Evolutionary conservation across 1,140 invertebrate species (phyloP), one percentile per base, ranked within the genome.

Genomic region (Pseudomyrmex concolor): DNA sequence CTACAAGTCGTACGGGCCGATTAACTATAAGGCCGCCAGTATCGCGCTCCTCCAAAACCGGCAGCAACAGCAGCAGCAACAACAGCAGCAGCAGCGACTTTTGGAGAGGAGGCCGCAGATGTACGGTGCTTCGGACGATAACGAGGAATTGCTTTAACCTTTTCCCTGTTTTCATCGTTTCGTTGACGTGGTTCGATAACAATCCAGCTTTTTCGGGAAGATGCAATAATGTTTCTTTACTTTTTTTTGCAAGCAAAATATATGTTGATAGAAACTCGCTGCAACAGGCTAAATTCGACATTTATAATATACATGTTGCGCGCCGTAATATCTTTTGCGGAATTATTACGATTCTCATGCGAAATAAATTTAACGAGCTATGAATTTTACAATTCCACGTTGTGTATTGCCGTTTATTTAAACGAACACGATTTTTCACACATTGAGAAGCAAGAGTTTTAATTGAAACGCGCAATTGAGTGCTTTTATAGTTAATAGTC

Each of bases 21-120:
- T 98, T 91, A 97, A 98, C 94, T 98, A 98, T 95, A 98, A 98
- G 93, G 96, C 96, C 83, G 97, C 97, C 59, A 98, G 97, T 43
- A 96, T 97, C 87, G 93, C 93, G 72, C 86, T 94, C 8, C 88
- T 94, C 3, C 92, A 94, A 55, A 93, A 92, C 55, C 92, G 92
- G 34, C 90, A 92, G 45, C 90, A 90, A 34, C 83, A 86, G 77
- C 87, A 91, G 54, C 90, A 91, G 48, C 82, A 82, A 10, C 83
- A 88, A 34, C 88, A 91, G 51, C 89, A 84, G 43, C 82, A 87
- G 54, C 89, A 91, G 50, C 90, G 89, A 34, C 86, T 77, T 62
- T 89, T 87, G 9, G 91, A 92, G 63, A 90, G 92, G 72, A 91
- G 89, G 86, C 94, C 94, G 13, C 93, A 94, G 88, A 94, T 94